These are phyloP conservation scores for Saccopteryx leptura DNA, from an alignment of 2,113 vertebrate species.

Conservation along the genomic window DNA sequence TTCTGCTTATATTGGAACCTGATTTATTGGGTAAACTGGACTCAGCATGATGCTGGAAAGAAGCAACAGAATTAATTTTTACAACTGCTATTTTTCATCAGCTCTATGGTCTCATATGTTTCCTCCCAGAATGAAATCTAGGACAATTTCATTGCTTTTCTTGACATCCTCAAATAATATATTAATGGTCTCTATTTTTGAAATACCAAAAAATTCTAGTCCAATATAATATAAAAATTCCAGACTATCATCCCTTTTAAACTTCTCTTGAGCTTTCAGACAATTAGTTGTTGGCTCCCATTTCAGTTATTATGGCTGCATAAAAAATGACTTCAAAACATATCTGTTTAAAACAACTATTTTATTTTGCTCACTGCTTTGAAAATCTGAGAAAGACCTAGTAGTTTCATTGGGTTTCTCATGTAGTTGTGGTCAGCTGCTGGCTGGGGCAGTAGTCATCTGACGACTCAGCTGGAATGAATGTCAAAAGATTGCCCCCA, in stretches of 20 bases:
- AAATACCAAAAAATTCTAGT: slow-evolving; percentile 11
- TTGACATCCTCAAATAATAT: slow-evolving; percentile 11
- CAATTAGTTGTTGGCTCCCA: neutral
- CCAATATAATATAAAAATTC: neutral
- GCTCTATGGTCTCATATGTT: neutral
- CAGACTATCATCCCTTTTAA: neutral
- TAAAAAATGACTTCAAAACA: slow-evolving; percentile 1
- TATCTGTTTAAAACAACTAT: neutral
- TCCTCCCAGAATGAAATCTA: neutral
- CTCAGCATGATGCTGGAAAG: neutral
- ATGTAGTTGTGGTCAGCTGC: neutral
- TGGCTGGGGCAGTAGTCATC: neutral
- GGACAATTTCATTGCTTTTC: neutral
- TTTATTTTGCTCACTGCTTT: slow-evolving; percentile 25
- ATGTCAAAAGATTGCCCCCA: neutral
- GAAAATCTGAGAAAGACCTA: neutral
- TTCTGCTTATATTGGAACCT: neutral
- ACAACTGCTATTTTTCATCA: slow-evolving; percentile 36
- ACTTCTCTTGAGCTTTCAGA: neutral
- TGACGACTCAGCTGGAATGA: neutral
- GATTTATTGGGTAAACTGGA: slow-evolving; percentile 6
- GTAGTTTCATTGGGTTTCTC: neutral
- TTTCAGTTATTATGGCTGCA: neutral
- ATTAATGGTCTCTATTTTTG: slow-evolving; percentile 26
- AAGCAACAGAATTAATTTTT: slow-evolving; percentile 17